Evolutionary conservation across 1,140 invertebrate genomes (phyloP).

Genomic region (Pachyrhynchus sulphureomaculatus): DNA sequence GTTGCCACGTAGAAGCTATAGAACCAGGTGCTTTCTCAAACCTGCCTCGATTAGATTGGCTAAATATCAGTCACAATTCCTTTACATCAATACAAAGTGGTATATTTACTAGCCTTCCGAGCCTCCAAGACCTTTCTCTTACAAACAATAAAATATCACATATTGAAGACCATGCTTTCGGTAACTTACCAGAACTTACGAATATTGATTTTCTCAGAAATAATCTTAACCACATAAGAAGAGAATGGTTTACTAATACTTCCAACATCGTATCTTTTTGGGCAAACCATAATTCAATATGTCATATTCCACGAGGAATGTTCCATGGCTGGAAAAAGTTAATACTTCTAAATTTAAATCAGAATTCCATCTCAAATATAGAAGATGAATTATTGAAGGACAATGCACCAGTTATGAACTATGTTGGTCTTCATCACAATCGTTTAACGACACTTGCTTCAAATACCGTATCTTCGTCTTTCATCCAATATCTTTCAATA

Average conservation of each 20-base stretch:
- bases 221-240: not conserved
- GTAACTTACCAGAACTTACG: not conserved
- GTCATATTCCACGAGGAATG: not conserved
- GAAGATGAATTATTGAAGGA: not conserved
- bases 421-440: not conserved
- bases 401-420: not conserved
- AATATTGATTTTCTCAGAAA: not conserved
- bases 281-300: not conserved
- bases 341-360: not conserved
- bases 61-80: no score
- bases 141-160: not conserved
- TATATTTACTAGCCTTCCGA: no score
- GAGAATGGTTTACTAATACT: not conserved
- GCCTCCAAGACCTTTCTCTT: no score
- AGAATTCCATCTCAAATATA: not conserved
- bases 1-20: no score
- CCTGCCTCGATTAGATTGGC: no score
- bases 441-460: not conserved
- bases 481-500: not conserved
- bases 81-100: no score
- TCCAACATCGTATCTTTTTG: not conserved
- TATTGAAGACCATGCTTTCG: not conserved
- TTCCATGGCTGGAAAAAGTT: not conserved
- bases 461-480: not conserved
- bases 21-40: no score